Evolutionary conservation across 2,888 invertebrate species (phyloP), one percentile per base, ranked within the genome.

Genomic region (Leptopilina drosophilae): DNA sequence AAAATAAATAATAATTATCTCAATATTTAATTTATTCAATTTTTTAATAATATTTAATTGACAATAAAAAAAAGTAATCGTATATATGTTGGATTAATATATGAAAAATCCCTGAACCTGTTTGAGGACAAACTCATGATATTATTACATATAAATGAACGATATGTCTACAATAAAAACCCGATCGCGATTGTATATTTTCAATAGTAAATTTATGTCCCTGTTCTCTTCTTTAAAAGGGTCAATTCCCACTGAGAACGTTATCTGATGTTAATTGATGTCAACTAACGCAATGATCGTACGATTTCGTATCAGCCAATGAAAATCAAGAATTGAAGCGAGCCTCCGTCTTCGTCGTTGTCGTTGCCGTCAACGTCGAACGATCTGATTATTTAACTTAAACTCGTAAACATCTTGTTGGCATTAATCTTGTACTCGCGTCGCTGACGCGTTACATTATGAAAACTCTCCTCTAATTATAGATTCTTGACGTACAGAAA

Each of bases 211-310:
- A 79, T 77, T 46, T 65, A 76, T 77, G 80, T 42, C 77, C 80
- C 76, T 82, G 82, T 80, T 69, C 82, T 82, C 81, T 11, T 11
- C 78, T 84, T 77, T 77, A 67, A 64, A 42, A 76, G 75, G 56
- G 80, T 79, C 81, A 84, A 84, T 86, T 84, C 77, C 78, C 83
- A 83, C 80, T 77, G 83, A 85, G 82, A 83, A 76, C 53, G 73
- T 69, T 76, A 49, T 69, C 26, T 64, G 82, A 83, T 85, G 84
- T 84, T 82, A 84, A 84, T 69, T 86, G 83, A 81, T 84, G 85
- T 87, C 84, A 87, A 86, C 77, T 85, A 81, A 83, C 79, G 46
- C 75, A 77, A 82, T 77, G 77, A 85, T 86, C 84, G 82, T 85
- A 84, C 82, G 84, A 85, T 75, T 64, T 64, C 76, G 64, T 75